Conservation (phyloP, 2,797 vertebrate genomes). For the Heteromormyrus szaboi region DNA sequence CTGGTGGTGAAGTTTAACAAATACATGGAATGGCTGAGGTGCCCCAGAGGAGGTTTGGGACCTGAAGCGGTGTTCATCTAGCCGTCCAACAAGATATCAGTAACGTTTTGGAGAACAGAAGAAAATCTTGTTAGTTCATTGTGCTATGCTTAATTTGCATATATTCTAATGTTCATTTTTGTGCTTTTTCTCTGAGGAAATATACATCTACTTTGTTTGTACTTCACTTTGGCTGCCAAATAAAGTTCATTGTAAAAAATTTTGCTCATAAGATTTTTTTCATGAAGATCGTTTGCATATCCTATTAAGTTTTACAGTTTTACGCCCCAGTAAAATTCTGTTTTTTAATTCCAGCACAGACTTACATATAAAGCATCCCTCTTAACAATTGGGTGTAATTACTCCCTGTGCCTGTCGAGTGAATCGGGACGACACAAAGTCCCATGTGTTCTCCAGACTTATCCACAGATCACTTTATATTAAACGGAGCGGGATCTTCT, state of each 20-base stretch:
- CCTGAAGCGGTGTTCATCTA: neutral
- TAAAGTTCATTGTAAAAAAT: neutral
- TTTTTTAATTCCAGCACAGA: neutral
- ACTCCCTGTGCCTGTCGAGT: neutral
- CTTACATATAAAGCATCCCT: neutral
- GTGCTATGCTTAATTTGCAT: neutral
- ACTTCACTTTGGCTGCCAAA: neutral
- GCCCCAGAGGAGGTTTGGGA: neutral
- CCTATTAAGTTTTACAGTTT: neutral
- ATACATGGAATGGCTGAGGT: neutral
- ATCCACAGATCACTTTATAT: slow-evolving; percentile 29
- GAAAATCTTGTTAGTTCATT: neutral
- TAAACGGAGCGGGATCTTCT: slow-evolving; percentile 28
- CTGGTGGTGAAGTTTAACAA: neutral
- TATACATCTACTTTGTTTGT: neutral
- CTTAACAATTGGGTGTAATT: neutral
- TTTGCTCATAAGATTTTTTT: neutral
- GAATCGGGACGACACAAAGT: slow-evolving; percentile 27
- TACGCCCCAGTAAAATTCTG: neutral
- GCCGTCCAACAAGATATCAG: neutral
- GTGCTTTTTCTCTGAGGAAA: neutral
- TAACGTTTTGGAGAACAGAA: neutral
- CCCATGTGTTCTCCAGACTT: slow-evolving; percentile 32
- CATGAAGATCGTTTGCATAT: neutral
- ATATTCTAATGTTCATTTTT: neutral